Evolutionary conservation across 2,888 invertebrate genomes (phyloP).

Genomic region (Acleris cristana): DNA sequence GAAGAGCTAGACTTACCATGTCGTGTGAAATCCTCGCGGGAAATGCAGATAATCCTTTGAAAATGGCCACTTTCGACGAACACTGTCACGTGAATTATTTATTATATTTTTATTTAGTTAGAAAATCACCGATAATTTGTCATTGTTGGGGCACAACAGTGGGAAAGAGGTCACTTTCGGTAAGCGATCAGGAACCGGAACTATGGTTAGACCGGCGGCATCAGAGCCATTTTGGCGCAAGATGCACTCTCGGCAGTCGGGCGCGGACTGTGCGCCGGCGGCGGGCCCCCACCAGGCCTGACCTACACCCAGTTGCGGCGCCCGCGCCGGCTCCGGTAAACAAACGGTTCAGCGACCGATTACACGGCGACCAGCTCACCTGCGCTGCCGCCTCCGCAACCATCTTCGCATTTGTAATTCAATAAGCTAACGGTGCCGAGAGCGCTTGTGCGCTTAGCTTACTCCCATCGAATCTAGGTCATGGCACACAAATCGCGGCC

Average conservation of each 20-base stretch:
- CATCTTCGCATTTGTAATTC: conserved; percentile 73
- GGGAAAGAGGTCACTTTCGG: conserved; percentile 67
- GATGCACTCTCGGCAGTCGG: conserved; percentile 68
- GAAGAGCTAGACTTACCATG: conserved; percentile 60
- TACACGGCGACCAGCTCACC: conserved; percentile 61
- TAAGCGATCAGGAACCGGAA: conserved; percentile 53
- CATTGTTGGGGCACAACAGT: conserved; percentile 69
- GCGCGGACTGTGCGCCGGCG: conserved; percentile 63
- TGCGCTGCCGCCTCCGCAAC: conserved; percentile 52
- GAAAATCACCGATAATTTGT: conserved; percentile 60
- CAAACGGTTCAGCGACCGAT: conserved; percentile 83
- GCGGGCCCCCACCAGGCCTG: conserved; percentile 67
- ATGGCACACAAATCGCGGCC: conserved; percentile 58
- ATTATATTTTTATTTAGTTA: conserved; percentile 37
- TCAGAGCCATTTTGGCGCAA: conserved; percentile 63
- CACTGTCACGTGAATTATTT: conserved; percentile 65
- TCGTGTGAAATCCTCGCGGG: conserved; percentile 50
- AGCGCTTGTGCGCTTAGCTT: conserved; percentile 67
- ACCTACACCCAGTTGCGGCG: conserved; percentile 73
- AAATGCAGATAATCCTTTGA: conserved; percentile 59
- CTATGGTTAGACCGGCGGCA: conserved; percentile 52
- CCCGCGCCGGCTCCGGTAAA: conserved; percentile 73
- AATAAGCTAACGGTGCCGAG: conserved; percentile 73
- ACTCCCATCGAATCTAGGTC: conserved; percentile 61
- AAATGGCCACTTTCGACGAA: conserved; percentile 62